phyloP scores from a whole-genome alignment of 2,888 invertebrate species.

The Eupithecia inturbata region DNA sequence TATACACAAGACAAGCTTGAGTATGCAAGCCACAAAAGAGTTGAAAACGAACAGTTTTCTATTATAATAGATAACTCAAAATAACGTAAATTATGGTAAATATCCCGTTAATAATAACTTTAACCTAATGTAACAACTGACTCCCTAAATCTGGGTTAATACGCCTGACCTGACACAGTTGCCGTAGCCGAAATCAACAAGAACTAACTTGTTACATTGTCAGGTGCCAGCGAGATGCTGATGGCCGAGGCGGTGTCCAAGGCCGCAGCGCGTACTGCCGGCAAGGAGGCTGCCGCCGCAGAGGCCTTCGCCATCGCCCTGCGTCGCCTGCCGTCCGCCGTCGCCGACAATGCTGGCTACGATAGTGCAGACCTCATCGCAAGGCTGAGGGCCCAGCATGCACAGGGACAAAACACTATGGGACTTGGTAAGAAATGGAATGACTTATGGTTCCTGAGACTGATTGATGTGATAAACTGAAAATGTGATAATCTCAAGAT shows the following conservation, averaged over 20 bases:
- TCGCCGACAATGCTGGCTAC: slow-evolving; percentile 99
- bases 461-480: background rate
- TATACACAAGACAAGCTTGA: background rate
- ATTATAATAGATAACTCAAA: no score
- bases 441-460: background rate
- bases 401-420: slow-evolving; percentile 89
- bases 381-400: slow-evolving; percentile 95
- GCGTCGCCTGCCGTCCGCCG: slow-evolving; percentile 95
- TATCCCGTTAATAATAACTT: no score
- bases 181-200: background rate
- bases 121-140: no score
- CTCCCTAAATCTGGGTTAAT: background rate
- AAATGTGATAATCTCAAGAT: background rate
- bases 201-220: background rate
- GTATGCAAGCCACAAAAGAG: background rate
- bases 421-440: slow-evolving; percentile 87
- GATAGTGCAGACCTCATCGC: slow-evolving; percentile 98
- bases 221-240: slow-evolving; percentile 96
- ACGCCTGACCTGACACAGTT: background rate
- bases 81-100: no score
- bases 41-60: background rate
- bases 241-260: slow-evolving; percentile 97
- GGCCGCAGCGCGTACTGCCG: slow-evolving; percentile 93
- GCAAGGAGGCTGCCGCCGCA: slow-evolving; percentile 98
- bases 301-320: slow-evolving; percentile 97